Percentiles rank a stretch among this genome's conserved stretches.
Evolutionary conservation across 2,113 vertebrate species (phyloP).

Genomic region (Aphelocoma coerulescens): DNA sequence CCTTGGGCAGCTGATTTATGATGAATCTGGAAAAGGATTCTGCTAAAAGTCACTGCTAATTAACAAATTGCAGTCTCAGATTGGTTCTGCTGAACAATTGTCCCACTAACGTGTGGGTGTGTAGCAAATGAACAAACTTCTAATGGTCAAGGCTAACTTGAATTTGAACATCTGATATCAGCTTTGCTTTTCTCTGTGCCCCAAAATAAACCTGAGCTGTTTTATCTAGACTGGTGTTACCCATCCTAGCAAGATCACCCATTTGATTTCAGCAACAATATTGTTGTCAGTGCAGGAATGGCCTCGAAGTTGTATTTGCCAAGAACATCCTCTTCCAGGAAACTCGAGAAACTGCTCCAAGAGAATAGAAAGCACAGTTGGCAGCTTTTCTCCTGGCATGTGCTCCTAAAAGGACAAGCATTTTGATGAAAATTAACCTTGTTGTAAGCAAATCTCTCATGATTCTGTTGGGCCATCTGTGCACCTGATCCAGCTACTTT

Average conservation of each 20-base stretch:
- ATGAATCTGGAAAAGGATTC: background rate
- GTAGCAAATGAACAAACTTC: background rate
- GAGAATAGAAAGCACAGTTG: slow-evolving; percentile 43
- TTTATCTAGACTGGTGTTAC: background rate
- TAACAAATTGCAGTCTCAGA: background rate
- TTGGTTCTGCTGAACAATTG: background rate
- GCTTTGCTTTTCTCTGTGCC: background rate
- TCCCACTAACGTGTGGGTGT: accelerated
- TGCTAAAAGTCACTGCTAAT: background rate
- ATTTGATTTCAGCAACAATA: background rate
- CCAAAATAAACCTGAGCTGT: background rate
- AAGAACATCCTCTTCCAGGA: slow-evolving; percentile 30
- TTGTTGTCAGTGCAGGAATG: background rate
- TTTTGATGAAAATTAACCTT: slow-evolving; percentile 14
- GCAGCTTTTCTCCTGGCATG: background rate
- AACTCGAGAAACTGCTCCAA: slow-evolving; percentile 41
- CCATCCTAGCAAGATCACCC: background rate
- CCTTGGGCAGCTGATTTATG: background rate
- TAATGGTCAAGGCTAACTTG: background rate
- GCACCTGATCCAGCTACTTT: background rate
- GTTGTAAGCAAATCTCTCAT: background rate
- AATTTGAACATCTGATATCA: background rate
- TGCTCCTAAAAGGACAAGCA: background rate
- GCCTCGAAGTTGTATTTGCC: background rate
- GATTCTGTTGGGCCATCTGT: background rate